Conservation (phyloP, 2,113 vertebrate genomes). For the Typhlomys cinereus region DNA sequence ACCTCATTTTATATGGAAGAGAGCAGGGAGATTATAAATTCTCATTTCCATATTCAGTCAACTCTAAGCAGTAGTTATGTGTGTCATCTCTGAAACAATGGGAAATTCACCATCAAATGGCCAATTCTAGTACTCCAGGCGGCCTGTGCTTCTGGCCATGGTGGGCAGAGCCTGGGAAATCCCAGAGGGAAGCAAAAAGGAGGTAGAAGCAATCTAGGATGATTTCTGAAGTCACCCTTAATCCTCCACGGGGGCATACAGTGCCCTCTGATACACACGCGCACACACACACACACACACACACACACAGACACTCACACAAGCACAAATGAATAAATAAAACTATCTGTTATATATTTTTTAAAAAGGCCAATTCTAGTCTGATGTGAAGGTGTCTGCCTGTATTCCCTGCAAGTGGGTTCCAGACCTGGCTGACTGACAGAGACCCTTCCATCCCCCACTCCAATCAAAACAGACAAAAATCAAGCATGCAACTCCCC, state of each 20-base stretch:
- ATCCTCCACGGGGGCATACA: no score
- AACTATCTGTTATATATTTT: background rate
- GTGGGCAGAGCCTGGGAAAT: no score
- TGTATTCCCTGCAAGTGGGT: background rate
- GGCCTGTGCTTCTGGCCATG: no score
- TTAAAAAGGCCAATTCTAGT: background rate
- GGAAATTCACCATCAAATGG: background rate
- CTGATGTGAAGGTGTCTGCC: accelerated
- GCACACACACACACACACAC: no score
- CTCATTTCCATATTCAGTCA: constrained; percentile 38
- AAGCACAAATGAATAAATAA: background rate
- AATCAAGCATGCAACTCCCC: no score
- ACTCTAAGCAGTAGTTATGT: background rate
- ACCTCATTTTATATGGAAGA: constrained; percentile 29
- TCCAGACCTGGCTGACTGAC: background rate
- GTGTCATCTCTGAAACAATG: constrained; percentile 44
- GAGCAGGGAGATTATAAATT: background rate
- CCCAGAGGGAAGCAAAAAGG: no score
- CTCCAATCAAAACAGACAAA: background rate
- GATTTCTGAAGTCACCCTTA: no score
- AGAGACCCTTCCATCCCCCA: no score
- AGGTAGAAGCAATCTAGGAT: no score
- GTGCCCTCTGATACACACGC: no score
- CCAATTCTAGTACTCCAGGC: no score
- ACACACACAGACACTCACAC: background rate